Evolutionary conservation across 2,797 vertebrate species (phyloP), one percentile per base, ranked within the genome.

Genomic region (Notolabrus celidotus): DNA sequence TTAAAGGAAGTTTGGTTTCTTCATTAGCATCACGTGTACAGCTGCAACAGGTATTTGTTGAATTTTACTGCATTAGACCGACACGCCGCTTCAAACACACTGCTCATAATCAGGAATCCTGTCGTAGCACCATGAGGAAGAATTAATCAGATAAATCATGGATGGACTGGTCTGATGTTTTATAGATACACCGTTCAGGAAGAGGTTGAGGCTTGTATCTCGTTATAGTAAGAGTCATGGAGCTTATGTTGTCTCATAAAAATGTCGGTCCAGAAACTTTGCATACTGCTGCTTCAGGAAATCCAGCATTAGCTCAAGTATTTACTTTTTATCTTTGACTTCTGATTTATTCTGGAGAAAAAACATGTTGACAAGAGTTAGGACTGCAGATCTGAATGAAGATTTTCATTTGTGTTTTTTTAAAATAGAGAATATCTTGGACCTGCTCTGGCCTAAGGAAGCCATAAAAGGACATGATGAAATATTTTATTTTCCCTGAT

Each of bases 161-260:
- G 17, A 39, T 51, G 45, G 45, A 60, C 27, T 22, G 16, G 20
- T 5, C 31, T 29, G 27, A 23, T 31, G 17, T n/a, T 12, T 46
- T 34, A 9, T 23, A 49, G 29, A n/a, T 29, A 17, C 4, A 22
- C 53, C 52, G 29, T 62, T 49, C 22, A 39, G 36, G 27, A 64
- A 70, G 23, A 25, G 47, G 23, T 63, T 67, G 25, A 67, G 39
- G 67, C 41, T 64, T 49, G 49, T 76, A 49, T 63, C 34, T 77
- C 29, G 62, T 14, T 54, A 58, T 34, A 8, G 22, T 76, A 46
- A 33, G 2, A 53, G 38, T 46, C 8, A 19, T 56, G 8, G 34
- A 60, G 65, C 39, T 66, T 71, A 74, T 74, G 67, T 47, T 73
- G 50, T 64, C 51, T 79, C 67, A 74, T 81, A 84, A 89, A 89